These are phyloP conservation scores for Galago senegalensis DNA, from an alignment of 2,797 vertebrate genomes.

Conservation along the genomic window DNA sequence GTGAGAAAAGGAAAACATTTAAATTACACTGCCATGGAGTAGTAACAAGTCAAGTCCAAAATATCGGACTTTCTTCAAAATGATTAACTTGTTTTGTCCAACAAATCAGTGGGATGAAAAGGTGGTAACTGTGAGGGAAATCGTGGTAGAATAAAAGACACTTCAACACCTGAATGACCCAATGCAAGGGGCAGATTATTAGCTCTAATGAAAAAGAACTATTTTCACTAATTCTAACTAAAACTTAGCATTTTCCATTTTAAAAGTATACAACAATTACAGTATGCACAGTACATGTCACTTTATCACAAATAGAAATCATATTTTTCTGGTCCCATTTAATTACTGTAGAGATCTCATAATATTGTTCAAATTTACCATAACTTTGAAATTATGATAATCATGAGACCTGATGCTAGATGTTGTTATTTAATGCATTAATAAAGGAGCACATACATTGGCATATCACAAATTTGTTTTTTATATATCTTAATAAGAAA, in stretches of 20 bases:
- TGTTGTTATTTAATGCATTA: background rate
- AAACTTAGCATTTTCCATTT: background rate
- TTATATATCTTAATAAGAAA: background rate
- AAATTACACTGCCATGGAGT: background rate
- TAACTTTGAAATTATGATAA: constrained; percentile 13
- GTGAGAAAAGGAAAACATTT: background rate
- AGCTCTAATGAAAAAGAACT: background rate
- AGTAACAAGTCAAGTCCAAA: background rate
- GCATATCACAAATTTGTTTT: background rate
- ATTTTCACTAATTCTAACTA: background rate
- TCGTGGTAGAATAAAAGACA: background rate
- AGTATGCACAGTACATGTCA: background rate
- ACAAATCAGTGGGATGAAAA: background rate
- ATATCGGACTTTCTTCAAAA: background rate
- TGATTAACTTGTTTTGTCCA: background rate
- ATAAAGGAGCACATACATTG: background rate
- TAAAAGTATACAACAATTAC: background rate
- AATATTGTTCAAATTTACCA: background rate
- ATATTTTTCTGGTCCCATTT: background rate
- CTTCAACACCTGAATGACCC: background rate
- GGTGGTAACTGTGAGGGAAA: background rate
- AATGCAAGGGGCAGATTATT: background rate
- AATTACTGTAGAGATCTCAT: background rate
- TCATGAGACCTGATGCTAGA: background rate
- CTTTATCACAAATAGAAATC: background rate